Base-by-base conservation (phyloP, 2,888 invertebrate genomes). In the Diarsia rubi region DNA sequence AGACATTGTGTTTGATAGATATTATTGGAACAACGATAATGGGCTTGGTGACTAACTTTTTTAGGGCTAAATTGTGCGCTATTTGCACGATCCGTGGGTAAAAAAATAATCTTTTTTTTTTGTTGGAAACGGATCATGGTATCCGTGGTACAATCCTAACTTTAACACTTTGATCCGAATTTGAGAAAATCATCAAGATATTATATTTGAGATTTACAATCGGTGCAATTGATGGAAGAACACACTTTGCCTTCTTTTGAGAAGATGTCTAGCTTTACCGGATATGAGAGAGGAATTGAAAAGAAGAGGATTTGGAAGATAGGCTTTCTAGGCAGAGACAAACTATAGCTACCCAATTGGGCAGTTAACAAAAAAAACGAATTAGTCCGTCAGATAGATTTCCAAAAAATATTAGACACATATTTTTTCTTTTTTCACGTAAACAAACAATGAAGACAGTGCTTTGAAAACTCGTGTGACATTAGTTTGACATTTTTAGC, bases 1-100 rank as follows among this genome's bases (percentile, higher is more conserved):
- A 75, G 27, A 72, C 31, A 66, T 77, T 65, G 24, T 60, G 37
- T 69, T 75, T 72, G 59, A 64, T 79, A 75, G 59, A n/a, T 57
- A 24, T 37, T 64, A 82, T 69, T 82, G 24, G 64, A 69, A 59
- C n/a, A 64, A 49, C 24, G 31, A 59, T 73, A 24, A 63, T 63
- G 49, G 24, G 47, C n/a, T 31, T 27, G 24, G 49, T 67, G 66
- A 63, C 14, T n/a, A 79, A 70, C 4, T 3, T 2, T 59, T 37
- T 63, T 52, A 37, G 54, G 31, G 27, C 54, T 2, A 59, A 6
- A 24, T 44, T 14, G 19, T n/a, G 9, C 19, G 54, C 8, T 45
- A 6, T 66, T 65, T 24, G n/a, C 1, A 37, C 37, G 37, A 37
- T 37, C 0, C 3, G 3, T 37, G 5, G 3, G 5, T 37, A 37